Base-by-base conservation (phyloP, 2,888 invertebrate species). In the Drosophila seclusa region DNA sequence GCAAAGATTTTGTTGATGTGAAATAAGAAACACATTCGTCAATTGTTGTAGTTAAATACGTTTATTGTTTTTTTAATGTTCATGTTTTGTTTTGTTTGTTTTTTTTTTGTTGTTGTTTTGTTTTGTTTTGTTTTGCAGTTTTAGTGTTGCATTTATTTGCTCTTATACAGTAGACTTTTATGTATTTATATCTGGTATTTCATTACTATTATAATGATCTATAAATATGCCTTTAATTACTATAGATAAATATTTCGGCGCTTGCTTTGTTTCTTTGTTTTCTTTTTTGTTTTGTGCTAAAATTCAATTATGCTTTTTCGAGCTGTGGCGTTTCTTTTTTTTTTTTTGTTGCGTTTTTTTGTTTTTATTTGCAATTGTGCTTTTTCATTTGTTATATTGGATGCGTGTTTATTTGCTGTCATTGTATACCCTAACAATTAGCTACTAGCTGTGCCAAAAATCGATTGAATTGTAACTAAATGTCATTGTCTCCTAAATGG, bases 211-310 rank as follows among this genome's bases (percentile, higher is more conserved):
- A 82, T 83, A 82, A 84, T 83, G 73, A 76, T 80, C 87, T 89
- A 86, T 89, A 86, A 78, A 82, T 82, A 83, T 74, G 72, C 90
- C 76, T 79, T 89, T 87, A 80, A 86, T 85, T 80, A 89, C 89
- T 85, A 90, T 77, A 85, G 85, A 85, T 85, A 88, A 85, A 90
- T 85, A 85, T 85, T 90, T 83, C 88, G 85, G 89, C 87, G 89
- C 84, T 87, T 90, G 87, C 66, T 80, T 76, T 80, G 63, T 62
- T 65, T 61, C 67, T 68, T 68, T 74, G 50, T 63, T 74, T 64
- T 58, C 55, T 21, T 60, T 50, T 61, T 21, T 57, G 57, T 57
- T 75, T 89, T 74, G 85, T 90, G 85, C 89, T 87, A 90, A 83
- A 88, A 89, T 70, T 78, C 68, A 88, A 86, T 80, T 68, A 50